Percentiles rank a stretch among this genome's conserved stretches.
Conservation (phyloP, 1,140 invertebrate genomes). For the Zaprionus ghesquierei region DNA sequence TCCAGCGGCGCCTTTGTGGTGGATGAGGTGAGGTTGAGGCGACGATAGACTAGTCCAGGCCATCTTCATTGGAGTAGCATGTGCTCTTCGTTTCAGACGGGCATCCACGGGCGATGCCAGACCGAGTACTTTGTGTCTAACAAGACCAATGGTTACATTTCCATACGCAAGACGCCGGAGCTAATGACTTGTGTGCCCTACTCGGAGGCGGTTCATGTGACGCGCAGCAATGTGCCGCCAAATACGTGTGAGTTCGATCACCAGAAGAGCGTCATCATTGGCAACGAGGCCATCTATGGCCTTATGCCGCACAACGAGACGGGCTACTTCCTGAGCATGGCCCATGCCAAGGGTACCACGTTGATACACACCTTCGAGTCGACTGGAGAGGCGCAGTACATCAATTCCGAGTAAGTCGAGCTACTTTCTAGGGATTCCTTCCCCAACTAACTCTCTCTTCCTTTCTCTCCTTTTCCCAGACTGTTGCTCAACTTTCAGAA, state of each 20-base stretch:
- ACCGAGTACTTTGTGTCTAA: constrained; percentile 82
- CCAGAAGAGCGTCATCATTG: constrained; percentile 80
- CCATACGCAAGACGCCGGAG: constrained; percentile 79
- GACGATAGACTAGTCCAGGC: neutral
- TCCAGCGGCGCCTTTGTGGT: constrained; percentile 83
- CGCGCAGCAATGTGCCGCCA: constrained; percentile 76
- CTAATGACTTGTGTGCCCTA: constrained; percentile 71
- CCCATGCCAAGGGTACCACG: constrained; percentile 77
- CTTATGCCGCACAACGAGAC: constrained; percentile 74
- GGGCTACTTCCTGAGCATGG: constrained; percentile 75
- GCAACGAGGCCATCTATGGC: constrained; percentile 79
- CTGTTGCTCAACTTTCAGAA: constrained; percentile 70
- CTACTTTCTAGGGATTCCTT: neutral
- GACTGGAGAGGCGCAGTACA: constrained; percentile 78
- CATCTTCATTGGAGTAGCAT: neutral
- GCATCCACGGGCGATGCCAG: constrained; percentile 76
- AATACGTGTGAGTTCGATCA: constrained; percentile 80
- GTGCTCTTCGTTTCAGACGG: constrained; percentile 48
- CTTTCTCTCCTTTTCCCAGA: constrained; percentile 18
- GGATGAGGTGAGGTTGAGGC: constrained; percentile 82
- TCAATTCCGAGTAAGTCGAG: constrained; percentile 70
- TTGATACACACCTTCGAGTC: constrained; percentile 81
- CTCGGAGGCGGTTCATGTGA: constrained; percentile 73
- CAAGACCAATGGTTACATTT: constrained; percentile 72
- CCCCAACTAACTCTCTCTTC: no score